These are phyloP conservation scores for Drosophila erecta DNA, from an alignment of 1,140 invertebrate species.

Conservation along the genomic window DNA sequence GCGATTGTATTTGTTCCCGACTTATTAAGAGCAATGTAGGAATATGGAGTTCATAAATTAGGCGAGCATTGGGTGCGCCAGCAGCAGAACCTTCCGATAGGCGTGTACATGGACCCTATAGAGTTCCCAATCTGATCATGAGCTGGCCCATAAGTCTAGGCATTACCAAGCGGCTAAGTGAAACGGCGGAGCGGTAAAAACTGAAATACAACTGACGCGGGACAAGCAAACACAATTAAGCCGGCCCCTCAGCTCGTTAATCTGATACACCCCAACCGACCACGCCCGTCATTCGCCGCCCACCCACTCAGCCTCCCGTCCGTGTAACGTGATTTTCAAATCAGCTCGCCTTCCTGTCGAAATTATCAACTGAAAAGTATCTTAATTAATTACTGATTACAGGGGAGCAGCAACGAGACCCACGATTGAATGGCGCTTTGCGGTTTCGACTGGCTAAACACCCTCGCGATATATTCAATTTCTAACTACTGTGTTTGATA, in stretches of 20 bases:
- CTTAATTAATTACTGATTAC: constrained; percentile 81
- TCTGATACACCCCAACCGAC: constrained; percentile 49
- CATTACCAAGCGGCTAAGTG: constrained; percentile 29
- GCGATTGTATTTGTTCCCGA: constrained; percentile 56
- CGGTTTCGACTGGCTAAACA: not conserved
- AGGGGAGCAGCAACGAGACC: constrained; percentile 25
- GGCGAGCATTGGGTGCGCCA: constrained; percentile 10
- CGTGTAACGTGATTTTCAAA: constrained; percentile 25
- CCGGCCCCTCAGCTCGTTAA: constrained; percentile 66
- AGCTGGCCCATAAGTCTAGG: constrained; percentile 47
- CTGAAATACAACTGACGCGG: constrained; percentile 57
- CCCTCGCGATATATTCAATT: not conserved
- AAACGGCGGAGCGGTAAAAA: constrained; percentile 21
- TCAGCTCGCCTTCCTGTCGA: constrained; percentile 48
- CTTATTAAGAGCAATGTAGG: constrained; percentile 77
- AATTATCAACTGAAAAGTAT: constrained; percentile 75
- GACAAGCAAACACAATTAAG: constrained; percentile 80
- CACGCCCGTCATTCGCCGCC: constrained; percentile 17
- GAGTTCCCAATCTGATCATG: constrained; percentile 36
- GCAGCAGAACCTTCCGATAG: constrained; percentile 20
- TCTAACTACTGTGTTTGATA: too few species aligned
- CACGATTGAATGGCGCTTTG: constrained; percentile 10
- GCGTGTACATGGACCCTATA: constrained; percentile 2
- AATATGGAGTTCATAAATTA: constrained; percentile 72
- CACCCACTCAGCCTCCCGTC: constrained; percentile 25